Evolutionary conservation across 2,888 invertebrate genomes (phyloP), one percentile per base, ranked within the genome.

Genomic region (Lacanobia wlatinum): DNA sequence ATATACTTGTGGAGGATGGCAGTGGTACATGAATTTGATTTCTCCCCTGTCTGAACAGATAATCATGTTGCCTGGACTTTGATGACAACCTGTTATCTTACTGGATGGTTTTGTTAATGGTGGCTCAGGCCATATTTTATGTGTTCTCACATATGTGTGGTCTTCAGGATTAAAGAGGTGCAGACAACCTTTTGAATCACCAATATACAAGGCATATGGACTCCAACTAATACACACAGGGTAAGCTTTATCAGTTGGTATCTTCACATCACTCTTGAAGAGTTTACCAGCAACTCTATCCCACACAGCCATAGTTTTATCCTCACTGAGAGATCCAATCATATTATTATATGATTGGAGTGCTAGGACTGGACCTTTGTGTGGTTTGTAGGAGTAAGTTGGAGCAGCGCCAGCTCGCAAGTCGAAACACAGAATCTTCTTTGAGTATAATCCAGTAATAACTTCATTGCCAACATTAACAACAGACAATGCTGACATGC

Each of bases 321-420:
- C 97, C 84, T 97, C 97, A 81, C 97, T 97, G 2, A 97, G 94
- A 28, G 97, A 97, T 52, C 97, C 95, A 74, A 97, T 91, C 87
- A 96, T 94, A 78, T 96, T 92, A n/a, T 93, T 91, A 76, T 88
- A 89, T 71, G 91, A 87, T 65, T 92, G 90, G 18, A 95, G 87
- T 58, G 92, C 94, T 78, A 97, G 90, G 2, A 97, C 96, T 28
- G 97, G 96, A 8, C 96, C 95, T 83, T 90, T 94, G 85, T 97
- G 97, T 7, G 96, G 92, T 83, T 94, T 94, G 85, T 97, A 97
- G 3, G 88, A 89, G 50, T 88, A 90, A 21, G 96, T 92, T 1
- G 95, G 93, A n/a, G 78, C 87, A 0, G 91, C 68, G 48, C 96
- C 96, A 46, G 89, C 90, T 64, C 97, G 93, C 34, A 94, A 87